A percentile compares a stretch with the other conserved stretches of the same genome.
phyloP scores from a whole-genome alignment of 2,888 invertebrate species.

The Idaea dimidiata region DNA sequence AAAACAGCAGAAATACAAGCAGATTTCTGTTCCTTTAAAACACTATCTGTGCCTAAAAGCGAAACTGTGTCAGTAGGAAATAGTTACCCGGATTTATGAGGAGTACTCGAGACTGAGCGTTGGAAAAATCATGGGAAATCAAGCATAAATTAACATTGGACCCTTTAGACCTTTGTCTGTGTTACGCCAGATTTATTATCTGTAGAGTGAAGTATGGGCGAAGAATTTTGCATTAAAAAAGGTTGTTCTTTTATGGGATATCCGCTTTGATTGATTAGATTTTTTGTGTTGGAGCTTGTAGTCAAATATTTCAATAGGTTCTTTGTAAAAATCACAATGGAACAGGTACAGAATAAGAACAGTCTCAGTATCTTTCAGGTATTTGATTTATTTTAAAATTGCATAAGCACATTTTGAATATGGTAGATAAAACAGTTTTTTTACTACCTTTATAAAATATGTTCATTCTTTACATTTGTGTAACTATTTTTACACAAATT shows the following conservation, averaged over 20 bases:
- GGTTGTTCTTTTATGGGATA: background rate
- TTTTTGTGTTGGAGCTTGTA: background rate
- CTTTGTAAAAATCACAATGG: too few relatives aligned
- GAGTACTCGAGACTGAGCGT: slow-evolving; percentile 33
- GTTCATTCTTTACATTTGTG: too few relatives aligned
- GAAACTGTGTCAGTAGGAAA: slow-evolving; percentile 45
- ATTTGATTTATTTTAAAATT: too few relatives aligned
- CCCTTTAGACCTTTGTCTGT: slow-evolving; percentile 2
- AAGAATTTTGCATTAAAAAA: slow-evolving; percentile 2
- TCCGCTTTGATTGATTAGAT: background rate
- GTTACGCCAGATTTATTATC: background rate
- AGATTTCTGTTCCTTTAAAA: slow-evolving; percentile 43
- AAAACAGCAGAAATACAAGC: slow-evolving; percentile 40
- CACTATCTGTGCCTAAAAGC: slow-evolving; percentile 52
- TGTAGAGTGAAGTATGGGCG: background rate
- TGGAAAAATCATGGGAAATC: slow-evolving; percentile 18
- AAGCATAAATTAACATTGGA: slow-evolving; percentile 21
- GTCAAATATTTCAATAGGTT: too few relatives aligned
- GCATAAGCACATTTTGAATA: too few relatives aligned
- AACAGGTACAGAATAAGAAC: too few relatives aligned
- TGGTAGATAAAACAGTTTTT: too few relatives aligned
- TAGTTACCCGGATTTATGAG: slow-evolving; percentile 42
- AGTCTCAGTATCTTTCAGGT: too few relatives aligned
- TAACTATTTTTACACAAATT: too few relatives aligned
- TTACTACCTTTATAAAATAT: too few relatives aligned